Evolutionary conservation across 1,140 invertebrate genomes (phyloP).

Genomic region (Drosophila sulfurigaster): DNA sequence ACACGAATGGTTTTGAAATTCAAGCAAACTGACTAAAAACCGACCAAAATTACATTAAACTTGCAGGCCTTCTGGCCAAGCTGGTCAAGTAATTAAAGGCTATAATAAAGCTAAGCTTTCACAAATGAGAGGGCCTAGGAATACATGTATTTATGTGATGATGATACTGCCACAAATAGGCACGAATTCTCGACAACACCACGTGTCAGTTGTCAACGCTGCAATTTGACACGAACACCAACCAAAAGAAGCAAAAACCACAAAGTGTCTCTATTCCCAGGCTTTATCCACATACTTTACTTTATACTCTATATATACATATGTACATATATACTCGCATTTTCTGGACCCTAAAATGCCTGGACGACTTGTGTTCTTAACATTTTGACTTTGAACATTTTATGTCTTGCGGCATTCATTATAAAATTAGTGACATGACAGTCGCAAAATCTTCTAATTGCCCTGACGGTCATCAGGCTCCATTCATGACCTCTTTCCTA

Average conservation of each 20-base stretch:
- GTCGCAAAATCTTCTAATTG: slow-evolving; percentile 41
- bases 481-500: not conserved
- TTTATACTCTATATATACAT: no score
- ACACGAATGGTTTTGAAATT: slow-evolving; percentile 71
- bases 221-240: slow-evolving; percentile 64
- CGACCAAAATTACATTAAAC: slow-evolving; percentile 57
- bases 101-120: slow-evolving; percentile 66
- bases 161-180: slow-evolving; percentile 6
- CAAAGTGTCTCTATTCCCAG: slow-evolving; percentile 46
- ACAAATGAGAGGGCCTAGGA: slow-evolving; percentile 8
- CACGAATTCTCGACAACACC: slow-evolving; percentile 20
- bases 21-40: slow-evolving; percentile 50
- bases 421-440: slow-evolving; percentile 69
- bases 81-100: slow-evolving; percentile 71
- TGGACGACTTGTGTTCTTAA: slow-evolving; percentile 30
- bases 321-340: not conserved
- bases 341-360: not conserved
- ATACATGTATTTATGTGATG: not conserved
- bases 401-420: slow-evolving; percentile 65
- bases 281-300: not conserved
- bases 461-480: not conserved
- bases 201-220: slow-evolving; percentile 77
- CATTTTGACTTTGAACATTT: slow-evolving; percentile 68
- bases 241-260: slow-evolving; percentile 16
- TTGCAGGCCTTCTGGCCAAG: slow-evolving; percentile 54